phyloP scores from a whole-genome alignment of 2,797 vertebrate genomes.

The Heteromormyrus szaboi region DNA sequence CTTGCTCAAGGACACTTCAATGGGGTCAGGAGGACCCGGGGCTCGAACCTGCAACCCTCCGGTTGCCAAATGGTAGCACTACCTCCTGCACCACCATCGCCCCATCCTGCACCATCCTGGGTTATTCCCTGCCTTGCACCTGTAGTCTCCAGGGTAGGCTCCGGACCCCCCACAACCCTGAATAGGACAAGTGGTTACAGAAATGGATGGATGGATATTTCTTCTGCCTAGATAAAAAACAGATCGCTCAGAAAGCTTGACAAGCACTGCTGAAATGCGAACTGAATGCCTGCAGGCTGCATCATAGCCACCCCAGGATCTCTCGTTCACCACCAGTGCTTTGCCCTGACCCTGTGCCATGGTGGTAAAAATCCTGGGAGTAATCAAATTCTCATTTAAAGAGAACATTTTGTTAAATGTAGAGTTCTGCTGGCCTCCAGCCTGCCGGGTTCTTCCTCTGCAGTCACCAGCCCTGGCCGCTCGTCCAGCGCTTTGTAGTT shows the following conservation, averaged over 20 bases:
- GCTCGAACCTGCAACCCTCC: no score
- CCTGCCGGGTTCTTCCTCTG: not conserved
- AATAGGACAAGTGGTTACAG: not conserved
- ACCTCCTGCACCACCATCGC: no score
- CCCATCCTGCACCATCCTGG: not conserved
- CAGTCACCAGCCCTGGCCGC: not conserved
- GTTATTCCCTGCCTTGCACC: not conserved
- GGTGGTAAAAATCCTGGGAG: not conserved
- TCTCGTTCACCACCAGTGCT: not conserved
- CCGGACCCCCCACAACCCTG: not conserved
- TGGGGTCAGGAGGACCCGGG: no score
- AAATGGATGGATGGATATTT: not conserved
- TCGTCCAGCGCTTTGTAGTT: not conserved
- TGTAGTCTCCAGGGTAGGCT: not conserved
- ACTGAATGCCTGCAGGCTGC: not conserved
- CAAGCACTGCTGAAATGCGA: not conserved
- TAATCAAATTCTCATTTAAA: not conserved
- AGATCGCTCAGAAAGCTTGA: not conserved
- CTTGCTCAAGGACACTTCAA: no score
- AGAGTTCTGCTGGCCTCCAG: not conserved
- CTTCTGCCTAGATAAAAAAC: not conserved
- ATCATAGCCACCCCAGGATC: not conserved
- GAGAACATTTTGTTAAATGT: not conserved
- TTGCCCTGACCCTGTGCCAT: not conserved
- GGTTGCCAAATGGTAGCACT: no score